These are phyloP conservation scores for Lysandra bellargus DNA, from an alignment of 2,888 invertebrate species.

Conservation along the genomic window DNA sequence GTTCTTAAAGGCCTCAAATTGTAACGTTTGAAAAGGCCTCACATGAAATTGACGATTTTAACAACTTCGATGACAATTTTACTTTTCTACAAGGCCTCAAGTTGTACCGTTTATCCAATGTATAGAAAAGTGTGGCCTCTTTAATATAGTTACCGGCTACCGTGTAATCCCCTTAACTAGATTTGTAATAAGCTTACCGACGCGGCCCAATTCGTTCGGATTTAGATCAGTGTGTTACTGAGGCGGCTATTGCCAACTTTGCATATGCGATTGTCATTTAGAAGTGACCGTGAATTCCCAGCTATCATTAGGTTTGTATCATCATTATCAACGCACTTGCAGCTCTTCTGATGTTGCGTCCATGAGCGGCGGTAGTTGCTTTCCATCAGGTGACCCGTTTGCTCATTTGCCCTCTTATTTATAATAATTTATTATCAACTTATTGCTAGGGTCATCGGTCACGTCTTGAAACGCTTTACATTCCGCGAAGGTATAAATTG, in stretches of 20 bases:
- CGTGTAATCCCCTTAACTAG: conserved; percentile 19
- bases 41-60: too few species aligned
- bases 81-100: neutral
- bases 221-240: conserved; percentile 24
- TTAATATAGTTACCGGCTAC: conserved; percentile 18
- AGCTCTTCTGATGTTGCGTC: too few species aligned
- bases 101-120: neutral
- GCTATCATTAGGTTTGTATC: neutral
- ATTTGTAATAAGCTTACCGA: conserved; percentile 27
- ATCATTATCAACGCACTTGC: neutral
- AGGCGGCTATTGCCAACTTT: neutral
- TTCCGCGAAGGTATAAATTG: too few species aligned
- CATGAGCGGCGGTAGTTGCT: too few species aligned
- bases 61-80: too few species aligned
- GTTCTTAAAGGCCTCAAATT: too few species aligned
- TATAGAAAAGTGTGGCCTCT: conserved; percentile 24
- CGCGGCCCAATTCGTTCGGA: conserved; percentile 26
- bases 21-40: too few species aligned
- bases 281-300: neutral
- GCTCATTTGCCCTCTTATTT: too few species aligned
- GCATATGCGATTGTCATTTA: conserved; percentile 15
- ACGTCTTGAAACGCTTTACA: too few species aligned
- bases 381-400: too few species aligned
- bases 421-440: too few species aligned
- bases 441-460: too few species aligned